Evolutionary conservation across 2,113 vertebrate species (phyloP), one percentile per base, ranked within the genome.

Genomic region (Ochotona princeps): DNA sequence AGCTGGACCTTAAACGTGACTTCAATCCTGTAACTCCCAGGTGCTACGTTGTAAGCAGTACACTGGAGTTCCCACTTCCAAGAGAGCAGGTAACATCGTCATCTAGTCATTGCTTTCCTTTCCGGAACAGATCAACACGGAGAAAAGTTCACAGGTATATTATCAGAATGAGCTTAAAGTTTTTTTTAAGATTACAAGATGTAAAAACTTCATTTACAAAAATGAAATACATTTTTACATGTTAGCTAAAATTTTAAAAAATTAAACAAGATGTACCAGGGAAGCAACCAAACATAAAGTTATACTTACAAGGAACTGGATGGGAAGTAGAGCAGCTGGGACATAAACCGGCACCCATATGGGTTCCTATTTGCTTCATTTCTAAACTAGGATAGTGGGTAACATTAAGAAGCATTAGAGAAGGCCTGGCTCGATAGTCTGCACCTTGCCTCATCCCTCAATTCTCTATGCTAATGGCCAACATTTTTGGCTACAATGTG

Each of bases 31-130:
- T 89, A 88, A 70, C 81, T 85, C 51, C 28, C 91, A 89, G 38
- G 44, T 61, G 30, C 15, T 76, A 73, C 78, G 30, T 83, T 92
- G 89, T 60, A 92, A 94, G 89, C 1, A 91, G 21, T 28, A 89
- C 38, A 38, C 14, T 49, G 54, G 66, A 74, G 47, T 30, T 81
- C 84, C 60, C 26, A 81, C n/a, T 78, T 80, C 90, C 20, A 82
- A 87, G 54, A 57, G 4, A 79, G 47, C 67, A 5, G 38, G 38
- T 93, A 88, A 63, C 25, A 30, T 66, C 25, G 51, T 87, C 69
- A 84, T 4, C 9, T 63, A 78, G 35, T 28, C 85, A 89, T 1
- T 65, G 73, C 26, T 88, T 87, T 84, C 51, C 30, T 72, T 85
- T 35, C 67, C 25, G 91, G 79, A 85, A 91, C 66, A 70, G 5